These are phyloP conservation scores for Terrapene triunguis DNA, from an alignment of 2,113 vertebrate species.

Conservation along the genomic window DNA sequence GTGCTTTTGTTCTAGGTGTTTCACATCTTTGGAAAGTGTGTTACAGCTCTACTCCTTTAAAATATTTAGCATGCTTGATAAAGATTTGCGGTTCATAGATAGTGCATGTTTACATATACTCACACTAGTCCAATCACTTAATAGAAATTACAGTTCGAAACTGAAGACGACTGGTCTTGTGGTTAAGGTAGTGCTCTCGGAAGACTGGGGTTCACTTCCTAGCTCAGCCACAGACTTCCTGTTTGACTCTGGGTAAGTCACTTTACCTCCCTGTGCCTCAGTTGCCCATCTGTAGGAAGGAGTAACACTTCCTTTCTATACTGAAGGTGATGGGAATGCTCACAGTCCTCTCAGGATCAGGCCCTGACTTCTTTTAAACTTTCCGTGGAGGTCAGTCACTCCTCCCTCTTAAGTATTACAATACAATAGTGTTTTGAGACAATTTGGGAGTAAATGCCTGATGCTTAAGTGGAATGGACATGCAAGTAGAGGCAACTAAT, in stretches of 20 bases:
- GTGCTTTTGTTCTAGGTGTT: slow-evolving; percentile 27
- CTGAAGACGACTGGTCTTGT: not conserved
- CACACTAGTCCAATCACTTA: not conserved
- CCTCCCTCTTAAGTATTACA: slow-evolving; percentile 36
- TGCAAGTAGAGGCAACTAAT: not conserved
- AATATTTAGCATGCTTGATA: slow-evolving; percentile 19
- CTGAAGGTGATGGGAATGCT: slow-evolving; percentile 9
- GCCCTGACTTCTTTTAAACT: slow-evolving; percentile 2
- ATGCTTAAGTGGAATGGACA: not conserved
- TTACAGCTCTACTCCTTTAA: slow-evolving; percentile 21
- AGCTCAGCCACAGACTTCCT: not conserved
- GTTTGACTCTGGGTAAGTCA: not conserved
- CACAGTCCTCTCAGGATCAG: not conserved
- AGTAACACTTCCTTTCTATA: not conserved
- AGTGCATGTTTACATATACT: not conserved
- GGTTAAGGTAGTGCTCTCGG: not conserved
- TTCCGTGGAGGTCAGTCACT: not conserved
- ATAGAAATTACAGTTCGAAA: not conserved
- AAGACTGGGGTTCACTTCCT: slow-evolving; percentile 14
- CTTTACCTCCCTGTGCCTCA: slow-evolving; percentile 3
- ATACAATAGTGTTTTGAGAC: slow-evolving; percentile 44
- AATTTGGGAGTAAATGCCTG: slow-evolving; percentile 28
- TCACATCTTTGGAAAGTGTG: slow-evolving; percentile 16
- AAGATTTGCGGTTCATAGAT: slow-evolving; percentile 27
- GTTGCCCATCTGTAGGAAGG: slow-evolving; percentile 3